phyloP scores from a whole-genome alignment of 2,888 invertebrate genomes.

The Leucania comma region DNA sequence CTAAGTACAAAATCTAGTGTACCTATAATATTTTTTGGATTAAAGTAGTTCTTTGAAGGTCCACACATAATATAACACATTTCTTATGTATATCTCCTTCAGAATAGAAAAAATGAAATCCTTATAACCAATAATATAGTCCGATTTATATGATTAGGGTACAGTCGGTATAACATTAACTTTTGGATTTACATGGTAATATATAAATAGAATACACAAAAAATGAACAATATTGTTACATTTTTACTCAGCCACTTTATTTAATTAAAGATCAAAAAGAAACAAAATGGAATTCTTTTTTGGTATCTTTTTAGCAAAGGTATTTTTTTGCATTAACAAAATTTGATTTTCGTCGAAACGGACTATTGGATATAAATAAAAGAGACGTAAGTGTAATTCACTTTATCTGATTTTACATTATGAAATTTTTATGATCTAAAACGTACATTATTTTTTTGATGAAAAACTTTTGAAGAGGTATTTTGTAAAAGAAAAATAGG shows the following conservation, averaged over 20 bases:
- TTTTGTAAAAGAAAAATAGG: not conserved
- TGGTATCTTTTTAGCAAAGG: constrained; percentile 9
- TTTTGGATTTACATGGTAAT: constrained; percentile 15
- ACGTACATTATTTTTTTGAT: not conserved
- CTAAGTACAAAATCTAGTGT: too few species aligned
- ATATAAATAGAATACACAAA: constrained; percentile 22
- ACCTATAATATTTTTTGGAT: too few species aligned
- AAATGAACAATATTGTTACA: constrained; percentile 18
- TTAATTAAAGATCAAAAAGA: constrained; percentile 40
- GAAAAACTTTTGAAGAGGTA: not conserved
- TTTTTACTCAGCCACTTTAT: constrained; percentile 32
- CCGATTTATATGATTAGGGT: constrained; percentile 38
- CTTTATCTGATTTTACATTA: not conserved
- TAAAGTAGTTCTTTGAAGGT: not conserved
- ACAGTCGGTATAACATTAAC: constrained; percentile 11
- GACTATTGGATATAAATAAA: not conserved
- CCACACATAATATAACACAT: not conserved
- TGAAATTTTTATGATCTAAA: too few species aligned
- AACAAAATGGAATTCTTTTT: constrained; percentile 10
- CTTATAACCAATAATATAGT: constrained; percentile 12
- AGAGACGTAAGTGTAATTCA: constrained; percentile 1
- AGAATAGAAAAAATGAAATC: constrained; percentile 12
- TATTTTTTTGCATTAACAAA: constrained; percentile 28
- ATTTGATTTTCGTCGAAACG: constrained; percentile 29
- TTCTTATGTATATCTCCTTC: not conserved